phyloP scores from a whole-genome alignment of 2,113 vertebrate species.

The Athene noctua region DNA sequence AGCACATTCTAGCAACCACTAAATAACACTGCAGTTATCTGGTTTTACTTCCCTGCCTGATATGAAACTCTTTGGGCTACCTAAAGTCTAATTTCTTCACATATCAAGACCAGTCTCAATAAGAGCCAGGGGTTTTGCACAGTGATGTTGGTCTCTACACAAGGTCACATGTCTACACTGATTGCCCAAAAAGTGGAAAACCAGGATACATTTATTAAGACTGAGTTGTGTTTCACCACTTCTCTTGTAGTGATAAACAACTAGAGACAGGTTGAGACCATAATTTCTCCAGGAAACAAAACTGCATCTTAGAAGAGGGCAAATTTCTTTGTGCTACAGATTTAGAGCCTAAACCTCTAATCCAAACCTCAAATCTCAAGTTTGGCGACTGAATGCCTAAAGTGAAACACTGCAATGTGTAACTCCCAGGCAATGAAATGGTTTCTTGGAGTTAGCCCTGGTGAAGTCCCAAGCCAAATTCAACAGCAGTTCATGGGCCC shows the following conservation, averaged over 20 bases:
- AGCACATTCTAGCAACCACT: background rate
- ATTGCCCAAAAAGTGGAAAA: background rate
- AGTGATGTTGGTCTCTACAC: background rate
- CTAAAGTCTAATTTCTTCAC: background rate
- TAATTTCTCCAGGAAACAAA: background rate
- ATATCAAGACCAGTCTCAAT: background rate
- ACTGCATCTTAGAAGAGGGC: background rate
- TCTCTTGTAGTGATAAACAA: background rate
- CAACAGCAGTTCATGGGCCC: fast-evolving
- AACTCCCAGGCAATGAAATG: background rate
- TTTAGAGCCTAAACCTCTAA: background rate
- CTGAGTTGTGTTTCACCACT: background rate
- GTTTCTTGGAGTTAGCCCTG: background rate
- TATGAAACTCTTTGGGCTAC: background rate
- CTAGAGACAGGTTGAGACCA: background rate
- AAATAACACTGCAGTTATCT: background rate
- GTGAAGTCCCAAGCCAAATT: background rate
- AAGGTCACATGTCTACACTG: background rate
- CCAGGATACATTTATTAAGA: background rate
- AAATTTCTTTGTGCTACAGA: background rate
- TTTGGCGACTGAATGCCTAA: background rate
- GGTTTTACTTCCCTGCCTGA: background rate
- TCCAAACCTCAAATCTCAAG: background rate
- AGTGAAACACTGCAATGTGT: background rate
- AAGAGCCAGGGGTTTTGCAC: background rate